A percentile compares a stretch with the other conserved stretches of the same genome.
phyloP scores from a whole-genome alignment of 2,113 vertebrate species.

The Mus musculus region DNA sequence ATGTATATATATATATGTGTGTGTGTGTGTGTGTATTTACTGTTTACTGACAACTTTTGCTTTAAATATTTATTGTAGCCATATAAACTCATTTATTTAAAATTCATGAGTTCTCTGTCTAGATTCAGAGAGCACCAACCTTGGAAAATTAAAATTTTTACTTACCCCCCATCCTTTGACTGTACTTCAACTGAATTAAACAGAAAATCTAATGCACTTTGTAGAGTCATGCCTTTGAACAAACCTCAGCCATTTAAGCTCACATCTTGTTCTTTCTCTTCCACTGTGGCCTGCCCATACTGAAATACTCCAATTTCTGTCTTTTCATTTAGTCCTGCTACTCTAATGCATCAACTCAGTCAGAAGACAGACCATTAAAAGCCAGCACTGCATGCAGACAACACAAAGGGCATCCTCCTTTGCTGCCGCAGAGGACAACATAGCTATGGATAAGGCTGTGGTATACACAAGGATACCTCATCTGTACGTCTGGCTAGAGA shows the following conservation, averaged over 20 bases:
- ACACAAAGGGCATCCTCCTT: background rate
- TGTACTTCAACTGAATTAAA: background rate
- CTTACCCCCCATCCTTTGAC: background rate
- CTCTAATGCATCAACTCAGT: background rate
- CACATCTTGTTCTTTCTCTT: background rate
- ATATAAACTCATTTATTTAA: background rate
- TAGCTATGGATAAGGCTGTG: background rate
- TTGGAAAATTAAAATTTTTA: background rate
- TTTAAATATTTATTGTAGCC: background rate
- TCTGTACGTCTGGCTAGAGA: background rate
- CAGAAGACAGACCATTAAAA: background rate
- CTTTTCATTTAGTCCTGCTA: background rate
- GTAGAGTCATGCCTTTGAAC: background rate
- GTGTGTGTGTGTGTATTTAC: too few species aligned
- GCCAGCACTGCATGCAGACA: background rate
- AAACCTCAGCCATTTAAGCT: background rate
- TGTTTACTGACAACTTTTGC: background rate
- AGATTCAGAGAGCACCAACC: background rate
- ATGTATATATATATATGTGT: too few species aligned
- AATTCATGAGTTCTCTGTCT: background rate
- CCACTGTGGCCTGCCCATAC: background rate
- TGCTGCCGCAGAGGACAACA: background rate
- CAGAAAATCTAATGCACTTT: background rate
- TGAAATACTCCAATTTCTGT: background rate
- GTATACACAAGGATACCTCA: rapidly evolving